Base-by-base conservation (phyloP, 2,113 vertebrate genomes). In the Agelaius phoeniceus region DNA sequence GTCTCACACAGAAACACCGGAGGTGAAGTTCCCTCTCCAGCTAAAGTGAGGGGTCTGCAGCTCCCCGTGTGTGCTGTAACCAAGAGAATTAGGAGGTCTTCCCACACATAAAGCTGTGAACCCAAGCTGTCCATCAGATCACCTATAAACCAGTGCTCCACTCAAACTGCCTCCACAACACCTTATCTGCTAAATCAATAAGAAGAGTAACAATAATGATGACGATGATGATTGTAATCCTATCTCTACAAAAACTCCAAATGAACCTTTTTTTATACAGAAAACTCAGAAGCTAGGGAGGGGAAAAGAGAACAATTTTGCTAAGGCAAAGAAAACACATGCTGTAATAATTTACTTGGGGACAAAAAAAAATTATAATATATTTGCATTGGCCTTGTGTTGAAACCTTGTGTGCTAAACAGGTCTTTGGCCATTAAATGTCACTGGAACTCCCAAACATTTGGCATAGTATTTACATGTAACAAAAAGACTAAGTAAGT, bases 221-320 rank as follows among this genome's bases (percentile, higher is more conserved):
- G 15, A 37, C 0, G 0, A 52, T 6, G 3, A 65, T 15, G 0
- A 59, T n/a, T 4, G 22, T n/a, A 39, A 68, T n/a, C 15, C 33
- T 61, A 23, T 31, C 13, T 43, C 33, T n/a, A 28, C 3, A 22
- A 81, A 87, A 89, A 51, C 6, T 44, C 46, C 52, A 51, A 71
- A 31, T 27, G 15, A 66, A 13, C 14, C 9, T 16, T 65, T 83
- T 67, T 72, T 35, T 24, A 24, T 31, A 66, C 30, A 30, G 51
- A 75, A 75, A 82, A 69, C 12, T 21, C 46, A 71, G 49, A 74
- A 92, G 58, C 26, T 24, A 71, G 11, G 9, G 11, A 83, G 8
- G 8, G 18, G 5, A 23, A 89, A 63, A 44, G 12, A 62, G 9
- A 83, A 69, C 4, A 17, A 81, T 52, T 81, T 46, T 51, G 3